Evolutionary conservation across 2,113 vertebrate species (phyloP).

Genomic region (Thalassoma bifasciatum): DNA sequence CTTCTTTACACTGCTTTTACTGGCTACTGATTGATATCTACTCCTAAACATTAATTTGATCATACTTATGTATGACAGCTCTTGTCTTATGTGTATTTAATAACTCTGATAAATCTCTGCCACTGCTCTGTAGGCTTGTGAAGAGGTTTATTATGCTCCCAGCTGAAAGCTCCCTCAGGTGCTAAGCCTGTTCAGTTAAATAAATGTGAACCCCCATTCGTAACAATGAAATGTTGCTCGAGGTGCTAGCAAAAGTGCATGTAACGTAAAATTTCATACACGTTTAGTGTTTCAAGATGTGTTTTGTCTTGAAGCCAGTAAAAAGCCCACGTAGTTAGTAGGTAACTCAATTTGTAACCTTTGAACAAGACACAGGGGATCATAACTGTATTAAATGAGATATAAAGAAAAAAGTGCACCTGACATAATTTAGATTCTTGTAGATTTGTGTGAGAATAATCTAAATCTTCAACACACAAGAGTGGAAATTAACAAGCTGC

Average conservation of each 20-base stretch:
- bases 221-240: conserved; percentile 30
- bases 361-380: too few relatives aligned
- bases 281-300: conserved; percentile 13
- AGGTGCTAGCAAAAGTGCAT: conserved; percentile 36
- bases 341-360: too few relatives aligned
- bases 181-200: conserved; percentile 14
- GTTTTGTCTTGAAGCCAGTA: conserved; percentile 37
- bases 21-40: too few relatives aligned
- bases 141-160: conserved; percentile 34
- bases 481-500: too few relatives aligned
- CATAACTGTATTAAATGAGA: too few relatives aligned
- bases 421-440: too few relatives aligned
- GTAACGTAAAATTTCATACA: conserved; percentile 57
- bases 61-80: too few relatives aligned
- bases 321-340: not conserved
- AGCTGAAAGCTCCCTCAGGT: conserved; percentile 33
- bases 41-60: too few relatives aligned
- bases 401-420: too few relatives aligned
- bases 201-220: conserved; percentile 45
- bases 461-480: too few relatives aligned
- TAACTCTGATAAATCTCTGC: conserved; percentile 51
- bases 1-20: too few relatives aligned
- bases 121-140: conserved; percentile 21
- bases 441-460: too few relatives aligned
- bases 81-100: conserved; percentile 21